phyloP scores from a whole-genome alignment of 2,797 vertebrate genomes.

The Sebastes matsubarae region DNA sequence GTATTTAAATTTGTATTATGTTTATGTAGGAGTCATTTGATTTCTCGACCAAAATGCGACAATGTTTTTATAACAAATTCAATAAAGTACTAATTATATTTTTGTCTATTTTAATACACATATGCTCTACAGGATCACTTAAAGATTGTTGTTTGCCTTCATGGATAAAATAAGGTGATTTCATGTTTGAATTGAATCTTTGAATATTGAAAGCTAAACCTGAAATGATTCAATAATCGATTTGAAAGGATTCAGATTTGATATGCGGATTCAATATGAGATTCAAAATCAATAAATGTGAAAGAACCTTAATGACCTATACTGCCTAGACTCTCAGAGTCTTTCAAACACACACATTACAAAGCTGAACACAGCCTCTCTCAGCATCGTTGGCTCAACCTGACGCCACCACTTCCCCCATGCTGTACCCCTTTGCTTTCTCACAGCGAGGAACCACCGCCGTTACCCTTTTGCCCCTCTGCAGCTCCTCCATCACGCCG shows the following conservation, averaged over 20 bases:
- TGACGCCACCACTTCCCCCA: neutral
- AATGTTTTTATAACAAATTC: neutral
- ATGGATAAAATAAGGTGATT: neutral
- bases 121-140: too few relatives aligned
- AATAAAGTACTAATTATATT: neutral
- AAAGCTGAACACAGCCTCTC: neutral
- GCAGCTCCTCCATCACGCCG: conserved; percentile 36
- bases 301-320: neutral
- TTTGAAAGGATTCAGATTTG: neutral
- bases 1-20: too few relatives aligned
- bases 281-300: neutral
- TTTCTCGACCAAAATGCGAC: neutral
- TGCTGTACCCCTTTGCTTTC: conserved; percentile 25
- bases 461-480: conserved; percentile 15
- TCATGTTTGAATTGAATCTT: neutral
- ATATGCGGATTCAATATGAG: neutral
- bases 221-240: too few relatives aligned
- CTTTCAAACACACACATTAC: neutral
- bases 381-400: conserved; percentile 6
- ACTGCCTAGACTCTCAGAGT: neutral
- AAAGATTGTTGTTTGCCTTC: neutral
- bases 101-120: neutral
- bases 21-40: too few relatives aligned
- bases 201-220: neutral
- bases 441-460: conserved; percentile 30